Evolutionary conservation across 1,140 invertebrate species (phyloP).

Genomic region (Apis laboriosa): DNA sequence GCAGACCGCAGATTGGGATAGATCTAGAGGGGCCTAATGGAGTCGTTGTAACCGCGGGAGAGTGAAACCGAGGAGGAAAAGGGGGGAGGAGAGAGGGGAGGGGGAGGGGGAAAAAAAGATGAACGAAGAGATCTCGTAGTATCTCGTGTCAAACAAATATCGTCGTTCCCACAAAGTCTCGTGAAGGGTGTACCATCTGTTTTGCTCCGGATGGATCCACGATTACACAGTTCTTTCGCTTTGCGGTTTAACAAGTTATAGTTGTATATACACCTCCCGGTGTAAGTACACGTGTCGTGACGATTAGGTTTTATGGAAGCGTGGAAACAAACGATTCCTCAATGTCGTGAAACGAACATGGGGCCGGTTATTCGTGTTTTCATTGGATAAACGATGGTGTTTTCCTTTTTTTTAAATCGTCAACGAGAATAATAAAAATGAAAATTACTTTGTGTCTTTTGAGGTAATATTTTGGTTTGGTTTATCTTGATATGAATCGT

Average conservation of each 20-base stretch:
- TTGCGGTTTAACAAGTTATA: background rate
- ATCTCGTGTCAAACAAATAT: conserved; percentile 59
- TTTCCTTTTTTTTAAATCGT: too few species aligned
- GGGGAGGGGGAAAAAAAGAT: background rate
- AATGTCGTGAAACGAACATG: too few species aligned
- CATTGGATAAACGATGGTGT: too few species aligned
- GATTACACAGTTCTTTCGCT: background rate
- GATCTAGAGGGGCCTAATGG: conserved; percentile 57
- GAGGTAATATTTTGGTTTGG: too few species aligned
- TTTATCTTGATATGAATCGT: too few species aligned
- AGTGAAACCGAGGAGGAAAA: background rate
- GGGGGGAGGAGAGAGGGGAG: background rate
- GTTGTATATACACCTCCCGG: background rate
- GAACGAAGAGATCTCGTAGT: conserved; percentile 32
- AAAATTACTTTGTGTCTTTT: too few species aligned
- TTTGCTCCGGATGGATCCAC: conserved; percentile 2
- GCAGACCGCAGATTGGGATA: conserved; percentile 60
- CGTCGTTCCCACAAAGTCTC: conserved; percentile 43
- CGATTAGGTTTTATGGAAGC: background rate
- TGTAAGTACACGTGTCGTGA: background rate
- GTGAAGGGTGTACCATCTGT: background rate
- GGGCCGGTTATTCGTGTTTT: too few species aligned
- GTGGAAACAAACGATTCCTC: too few species aligned
- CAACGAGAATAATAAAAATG: too few species aligned
- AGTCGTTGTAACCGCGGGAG: conserved; percentile 27